Evolutionary conservation across 1,140 invertebrate genomes (phyloP), one percentile per base, ranked within the genome.

Genomic region (Manduca sexta): DNA sequence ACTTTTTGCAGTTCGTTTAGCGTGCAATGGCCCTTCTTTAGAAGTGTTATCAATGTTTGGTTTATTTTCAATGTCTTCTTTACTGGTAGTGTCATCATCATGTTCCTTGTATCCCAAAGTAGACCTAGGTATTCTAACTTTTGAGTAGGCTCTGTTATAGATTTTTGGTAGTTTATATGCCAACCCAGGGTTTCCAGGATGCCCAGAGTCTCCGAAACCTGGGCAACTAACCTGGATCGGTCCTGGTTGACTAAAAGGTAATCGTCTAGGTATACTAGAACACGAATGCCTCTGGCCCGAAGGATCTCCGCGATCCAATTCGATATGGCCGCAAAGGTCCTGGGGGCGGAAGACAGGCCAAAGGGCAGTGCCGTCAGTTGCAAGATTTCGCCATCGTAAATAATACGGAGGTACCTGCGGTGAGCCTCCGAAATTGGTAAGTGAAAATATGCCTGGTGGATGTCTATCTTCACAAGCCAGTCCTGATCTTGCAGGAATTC

Each of bases 261-360:
- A 44, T 72, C 60, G 63, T 69, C 58, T 14, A 72, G 52, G 34
- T 71, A 71, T 1, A 67, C 63, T 0, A 69, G 3, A 1, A 67
- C 18, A 11, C 65, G 26, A 0, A 64, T 44, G 6, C 64, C 57
- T 12, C 34, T 16, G n/a, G 41, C 37, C 17, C 58, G 45, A 33
- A 69, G 47, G 35, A 49, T 49, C 15, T 58, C 51, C 34, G 53
- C 56, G 6, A 64, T 43, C 65, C 64, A 66, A 33, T 67, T 68
- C 4, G 54, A 47, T 10, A 71, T 15, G 10, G 45, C 13, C 10
- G 61, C 51, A 46, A 66, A 69, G 4, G 30, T 56, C 15, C 30
- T 17, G 4, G 62, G 59, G 3, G 59, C 62, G 17, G 61, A 21
- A 21, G 21, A 21, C 7, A 21, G 21, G 21, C 21, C 21, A 21